These are phyloP conservation scores for Rhimphoctona megacephalus DNA, from an alignment of 2,888 invertebrate species.

Conservation along the genomic window DNA sequence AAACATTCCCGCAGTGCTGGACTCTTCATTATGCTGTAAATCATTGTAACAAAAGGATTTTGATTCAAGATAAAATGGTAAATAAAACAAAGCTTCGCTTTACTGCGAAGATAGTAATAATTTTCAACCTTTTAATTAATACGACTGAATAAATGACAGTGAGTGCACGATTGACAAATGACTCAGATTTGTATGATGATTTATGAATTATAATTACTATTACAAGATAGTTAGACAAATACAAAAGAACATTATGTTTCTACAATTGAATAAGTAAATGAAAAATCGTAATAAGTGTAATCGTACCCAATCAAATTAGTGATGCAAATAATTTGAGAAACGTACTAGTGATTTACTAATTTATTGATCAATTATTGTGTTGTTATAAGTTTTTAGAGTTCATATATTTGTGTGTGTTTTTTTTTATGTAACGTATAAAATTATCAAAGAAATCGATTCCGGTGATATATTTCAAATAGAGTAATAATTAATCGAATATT, in stretches of 20 bases:
- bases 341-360: no score
- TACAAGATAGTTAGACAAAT: neutral
- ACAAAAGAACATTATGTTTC: neutral
- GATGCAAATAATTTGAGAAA: no score
- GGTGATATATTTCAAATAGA: neutral
- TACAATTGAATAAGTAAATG: neutral
- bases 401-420: neutral
- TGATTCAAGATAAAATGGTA: neutral
- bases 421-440: no score
- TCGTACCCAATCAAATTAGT: neutral
- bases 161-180: neutral
- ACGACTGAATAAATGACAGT: neutral
- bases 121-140: constrained; percentile 32
- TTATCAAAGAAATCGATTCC: no score
- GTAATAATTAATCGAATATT: no score
- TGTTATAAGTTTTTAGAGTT: neutral
- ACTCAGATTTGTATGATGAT: neutral
- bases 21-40: constrained; percentile 48
- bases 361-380: neutral
- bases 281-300: neutral
- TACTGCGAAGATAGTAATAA: constrained; percentile 41
- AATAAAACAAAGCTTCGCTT: neutral
- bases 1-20: constrained; percentile 44
- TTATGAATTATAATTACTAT: neutral
- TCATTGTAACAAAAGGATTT: neutral